Evolutionary conservation across 2,888 invertebrate species (phyloP).

Genomic region (Drosophila nr. fundita): DNA sequence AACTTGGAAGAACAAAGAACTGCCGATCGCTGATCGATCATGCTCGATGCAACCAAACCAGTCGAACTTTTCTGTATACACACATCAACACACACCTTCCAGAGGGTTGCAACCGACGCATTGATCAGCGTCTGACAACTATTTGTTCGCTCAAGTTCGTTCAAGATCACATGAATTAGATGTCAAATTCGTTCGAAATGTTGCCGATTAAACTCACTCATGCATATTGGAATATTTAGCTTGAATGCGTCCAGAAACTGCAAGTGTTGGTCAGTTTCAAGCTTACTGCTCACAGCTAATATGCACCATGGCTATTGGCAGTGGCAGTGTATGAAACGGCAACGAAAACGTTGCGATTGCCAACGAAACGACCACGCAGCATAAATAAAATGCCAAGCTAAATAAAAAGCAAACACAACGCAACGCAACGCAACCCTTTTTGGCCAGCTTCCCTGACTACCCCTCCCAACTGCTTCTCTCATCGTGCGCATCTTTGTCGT

Average conservation of each 20-base stretch:
- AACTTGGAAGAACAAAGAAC: not conserved
- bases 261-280: not conserved
- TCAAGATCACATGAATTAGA: not conserved
- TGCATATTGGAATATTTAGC: not conserved
- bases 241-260: not conserved
- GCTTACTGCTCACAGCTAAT: slow-evolving; percentile 10
- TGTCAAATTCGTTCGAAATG: not conserved
- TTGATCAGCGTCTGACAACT: not conserved
- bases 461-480: not conserved
- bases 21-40: not conserved
- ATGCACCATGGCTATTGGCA: slow-evolving; percentile 1
- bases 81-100: not conserved
- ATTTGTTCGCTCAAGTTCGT: not conserved
- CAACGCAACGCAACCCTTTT: slow-evolving; percentile 64
- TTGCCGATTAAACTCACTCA: not conserved
- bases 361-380: slow-evolving; percentile 77
- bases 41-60: not conserved
- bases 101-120: not conserved
- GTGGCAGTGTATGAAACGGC: slow-evolving; percentile 38
- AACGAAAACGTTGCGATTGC: slow-evolving; percentile 46
- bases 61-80: not conserved
- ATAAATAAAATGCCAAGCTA: slow-evolving; percentile 80
- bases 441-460: slow-evolving; percentile 24
- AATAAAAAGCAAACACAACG: slow-evolving; percentile 61
- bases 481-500: slow-evolving; percentile 28